Evolutionary conservation across 2,888 invertebrate genomes (phyloP), one percentile per base, ranked within the genome.

Genomic region (Laspeyria flexula): DNA sequence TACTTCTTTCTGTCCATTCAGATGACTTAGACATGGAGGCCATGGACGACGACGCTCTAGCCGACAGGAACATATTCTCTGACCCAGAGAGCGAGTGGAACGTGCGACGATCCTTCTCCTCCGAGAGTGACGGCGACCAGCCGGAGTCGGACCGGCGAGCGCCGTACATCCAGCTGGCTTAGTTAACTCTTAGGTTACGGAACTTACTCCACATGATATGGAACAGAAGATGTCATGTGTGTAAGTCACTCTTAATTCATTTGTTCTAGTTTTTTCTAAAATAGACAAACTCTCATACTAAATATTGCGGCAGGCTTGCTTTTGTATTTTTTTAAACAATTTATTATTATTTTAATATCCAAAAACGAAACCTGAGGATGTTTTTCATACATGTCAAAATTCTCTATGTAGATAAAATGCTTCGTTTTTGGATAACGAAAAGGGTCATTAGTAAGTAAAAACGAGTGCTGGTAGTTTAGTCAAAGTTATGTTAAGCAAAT

Each of bases 21-120:
- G 89, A 86, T 39, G 86, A 85, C 13, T 59, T 86, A 9, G 85
- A 89, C 48, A 65, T 85, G 50, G 85, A 88, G 11, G 81, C 74
- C 0, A 70, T 82, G 57, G 83, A 84, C 56, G 94, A 94, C 53
- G 95, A 95, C 51, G 89, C 90, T 4, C 77, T 94, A 4, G 78
- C 93, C 13, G 94, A 94, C 34, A 83, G 87, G 49, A 94, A 93
- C 60, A 90, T 95, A 57, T 95, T 95, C 81, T 95, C 95, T 0
- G 95, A 95, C 73, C 95, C 95, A 0, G 95, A 95, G 82, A 95
- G 95, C 71, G 95, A 95, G 69, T 95, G 95, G 95, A 88, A 84
- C 34, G 73, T 70, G 25, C 79, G 70, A 2, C 72, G 62, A 16
- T 75, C 79, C 6, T 54, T 54, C 57, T 84, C 81, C 31, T 71